phyloP scores from a whole-genome alignment of 2,888 invertebrate species.

The Drosophila infuscata region DNA sequence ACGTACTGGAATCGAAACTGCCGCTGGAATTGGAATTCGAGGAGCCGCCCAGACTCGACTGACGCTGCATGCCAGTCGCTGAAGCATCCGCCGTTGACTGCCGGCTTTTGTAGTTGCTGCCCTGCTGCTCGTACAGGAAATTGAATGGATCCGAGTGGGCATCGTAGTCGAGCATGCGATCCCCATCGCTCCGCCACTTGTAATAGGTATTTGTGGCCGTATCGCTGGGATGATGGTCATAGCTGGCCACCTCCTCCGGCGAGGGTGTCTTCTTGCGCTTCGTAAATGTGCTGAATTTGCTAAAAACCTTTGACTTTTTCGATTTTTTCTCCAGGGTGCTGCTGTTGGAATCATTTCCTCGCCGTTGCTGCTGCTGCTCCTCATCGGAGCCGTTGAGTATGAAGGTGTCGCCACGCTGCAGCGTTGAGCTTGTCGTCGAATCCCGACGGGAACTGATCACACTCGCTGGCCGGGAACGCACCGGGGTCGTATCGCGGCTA shows the following conservation, averaged over 20 bases:
- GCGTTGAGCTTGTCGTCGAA: conserved; percentile 77
- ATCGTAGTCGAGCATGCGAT: conserved; percentile 78
- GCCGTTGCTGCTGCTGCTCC: conserved; percentile 30
- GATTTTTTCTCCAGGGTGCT: conserved; percentile 81
- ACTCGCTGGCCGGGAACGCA: conserved; percentile 78
- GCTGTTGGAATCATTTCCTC: conserved; percentile 67
- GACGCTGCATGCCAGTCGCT: conserved; percentile 39
- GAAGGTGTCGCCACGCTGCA: conserved; percentile 84
- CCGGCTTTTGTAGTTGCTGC: conserved; percentile 59
- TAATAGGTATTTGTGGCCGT: conserved; percentile 82
- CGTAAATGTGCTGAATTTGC: conserved; percentile 84
- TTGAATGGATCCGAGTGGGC: conserved; percentile 83
- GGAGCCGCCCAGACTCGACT: conserved; percentile 50
- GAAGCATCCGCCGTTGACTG: conserved; percentile 17
- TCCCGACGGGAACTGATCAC: conserved; percentile 74
- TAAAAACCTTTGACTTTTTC: conserved; percentile 81
- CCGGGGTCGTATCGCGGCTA: conserved; percentile 83
- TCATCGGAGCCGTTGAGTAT: conserved; percentile 77
- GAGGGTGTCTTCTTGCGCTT: conserved; percentile 82
- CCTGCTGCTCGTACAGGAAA: conserved; percentile 82
- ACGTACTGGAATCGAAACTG: conserved; percentile 81
- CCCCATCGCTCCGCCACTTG: conserved; percentile 82
- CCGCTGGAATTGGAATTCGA: conserved; percentile 65
- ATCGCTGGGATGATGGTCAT: conserved; percentile 83
- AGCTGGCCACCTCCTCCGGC: conserved; percentile 62